Conservation (phyloP, 2,888 invertebrate species). For the Ceramica pisi region DNA sequence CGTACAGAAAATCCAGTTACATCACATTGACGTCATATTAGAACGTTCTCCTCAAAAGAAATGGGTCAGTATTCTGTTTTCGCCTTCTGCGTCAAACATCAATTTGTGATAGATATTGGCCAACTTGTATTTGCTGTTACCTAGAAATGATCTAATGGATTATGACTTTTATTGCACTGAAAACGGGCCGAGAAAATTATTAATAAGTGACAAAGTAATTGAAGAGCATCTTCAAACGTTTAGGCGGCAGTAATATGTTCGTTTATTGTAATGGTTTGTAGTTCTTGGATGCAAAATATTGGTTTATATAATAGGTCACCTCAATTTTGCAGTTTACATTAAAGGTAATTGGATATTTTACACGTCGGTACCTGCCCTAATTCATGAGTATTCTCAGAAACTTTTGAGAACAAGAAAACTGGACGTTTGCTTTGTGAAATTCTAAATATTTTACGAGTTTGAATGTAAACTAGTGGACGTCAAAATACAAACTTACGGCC, state of each 20-base stretch:
- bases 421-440: slow-evolving; percentile 19
- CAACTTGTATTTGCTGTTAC: slow-evolving; percentile 61
- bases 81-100: slow-evolving; percentile 80
- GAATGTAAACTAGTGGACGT: slow-evolving; percentile 44
- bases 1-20: slow-evolving; percentile 69
- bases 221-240: slow-evolving; percentile 44
- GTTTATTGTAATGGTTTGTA: slow-evolving; percentile 46
- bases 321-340: slow-evolving; percentile 75
- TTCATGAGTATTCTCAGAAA: slow-evolving; percentile 71
- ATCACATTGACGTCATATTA: slow-evolving; percentile 84
- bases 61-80: slow-evolving; percentile 86
- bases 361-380: slow-evolving; percentile 65
- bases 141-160: slow-evolving; percentile 54
- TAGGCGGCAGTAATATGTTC: slow-evolving; percentile 29
- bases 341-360: slow-evolving; percentile 76
- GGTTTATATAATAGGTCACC: slow-evolving; percentile 81
- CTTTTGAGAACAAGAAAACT: slow-evolving; percentile 34
- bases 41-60: slow-evolving; percentile 79
- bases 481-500: slow-evolving; percentile 34
- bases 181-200: slow-evolving; percentile 7
- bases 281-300: slow-evolving; percentile 46
- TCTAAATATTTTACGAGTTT: slow-evolving; percentile 46
- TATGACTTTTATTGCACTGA: slow-evolving; percentile 55
- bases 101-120: slow-evolving; percentile 67
- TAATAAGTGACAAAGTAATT: slow-evolving; percentile 10